Evolutionary conservation across 2,113 vertebrate species (phyloP), one percentile per base, ranked within the genome.

Genomic region (Pithys albifrons): DNA sequence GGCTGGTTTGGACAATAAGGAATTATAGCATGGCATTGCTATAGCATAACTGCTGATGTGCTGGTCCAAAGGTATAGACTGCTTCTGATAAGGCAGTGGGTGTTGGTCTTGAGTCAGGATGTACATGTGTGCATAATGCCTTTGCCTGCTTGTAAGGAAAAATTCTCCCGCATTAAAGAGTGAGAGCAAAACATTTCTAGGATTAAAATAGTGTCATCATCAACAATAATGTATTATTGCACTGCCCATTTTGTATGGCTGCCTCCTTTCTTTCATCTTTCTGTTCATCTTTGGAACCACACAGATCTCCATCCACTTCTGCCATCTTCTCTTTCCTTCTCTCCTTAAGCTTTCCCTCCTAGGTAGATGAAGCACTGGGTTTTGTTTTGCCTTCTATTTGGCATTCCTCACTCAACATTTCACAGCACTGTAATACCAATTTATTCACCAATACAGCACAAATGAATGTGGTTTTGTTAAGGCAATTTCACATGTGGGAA

Each of bases 121-220:
- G 46, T 4, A 5, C 12, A 10, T 0, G 0, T 52, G 43, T 48
- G 24, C 19, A 12, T 52, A 20, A 54, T 52, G 24, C 20, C 41
- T 43, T 5, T 33, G 29, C 9, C 37, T 69, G 23, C 27, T 67
- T 65, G 6, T 13, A 12, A 64, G 65, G 11, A 52, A 73, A 77
- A 37, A 29, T 9, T 51, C 7, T 9, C 3, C 8, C 19, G 18
- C n/a, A 5, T 41, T 69, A 29, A 55, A 19, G 33, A 55, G 13
- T 24, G 10, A 74, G 17, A 6, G 22, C 5, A 59, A 46, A 84
- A 65, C 28, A 45, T 7, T 25, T 39, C 0, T 0, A 62, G 37
- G 19, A 9, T 46, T 80, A 54, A 77, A 88, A 45, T 7, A 25
- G 31, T 1, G 0, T 70, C 10, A 17, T 15, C 18, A 57, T 54